Evolutionary conservation across 2,797 vertebrate genomes (phyloP).

Genomic region (Squalus acanthias): DNA sequence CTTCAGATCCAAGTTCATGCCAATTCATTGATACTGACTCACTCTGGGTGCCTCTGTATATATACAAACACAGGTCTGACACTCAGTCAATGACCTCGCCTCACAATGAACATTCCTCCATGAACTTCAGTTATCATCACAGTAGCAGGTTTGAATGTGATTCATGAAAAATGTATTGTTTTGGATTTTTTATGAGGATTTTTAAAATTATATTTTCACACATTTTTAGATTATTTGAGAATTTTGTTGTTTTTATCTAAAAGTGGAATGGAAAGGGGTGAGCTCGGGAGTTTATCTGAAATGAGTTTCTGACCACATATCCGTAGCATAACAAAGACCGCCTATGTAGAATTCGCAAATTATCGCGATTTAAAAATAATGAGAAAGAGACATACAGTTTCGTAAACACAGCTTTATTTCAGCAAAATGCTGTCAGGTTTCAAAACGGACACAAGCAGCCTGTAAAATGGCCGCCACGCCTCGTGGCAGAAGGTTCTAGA

Average conservation of each 20-base stretch:
- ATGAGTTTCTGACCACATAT: too few relatives aligned
- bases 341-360: too few relatives aligned
- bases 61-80: neutral
- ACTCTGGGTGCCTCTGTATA: neutral
- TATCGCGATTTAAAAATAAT: too few relatives aligned
- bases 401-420: too few relatives aligned
- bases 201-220: neutral
- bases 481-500: too few relatives aligned
- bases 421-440: too few relatives aligned
- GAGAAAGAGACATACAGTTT: too few relatives aligned
- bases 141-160: neutral
- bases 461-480: too few relatives aligned
- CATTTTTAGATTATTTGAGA: neutral
- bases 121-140: neutral
- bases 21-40: neutral
- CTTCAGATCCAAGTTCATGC: neutral
- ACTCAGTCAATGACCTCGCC: neutral
- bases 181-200: neutral
- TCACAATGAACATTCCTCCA: neutral
- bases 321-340: too few relatives aligned
- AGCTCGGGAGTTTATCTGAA: neutral
- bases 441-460: too few relatives aligned
- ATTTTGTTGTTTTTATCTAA: neutral
- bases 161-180: neutral
- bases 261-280: neutral